These are phyloP conservation scores for Drosophila subobscura DNA, from an alignment of 1,140 invertebrate species.

Conservation along the genomic window DNA sequence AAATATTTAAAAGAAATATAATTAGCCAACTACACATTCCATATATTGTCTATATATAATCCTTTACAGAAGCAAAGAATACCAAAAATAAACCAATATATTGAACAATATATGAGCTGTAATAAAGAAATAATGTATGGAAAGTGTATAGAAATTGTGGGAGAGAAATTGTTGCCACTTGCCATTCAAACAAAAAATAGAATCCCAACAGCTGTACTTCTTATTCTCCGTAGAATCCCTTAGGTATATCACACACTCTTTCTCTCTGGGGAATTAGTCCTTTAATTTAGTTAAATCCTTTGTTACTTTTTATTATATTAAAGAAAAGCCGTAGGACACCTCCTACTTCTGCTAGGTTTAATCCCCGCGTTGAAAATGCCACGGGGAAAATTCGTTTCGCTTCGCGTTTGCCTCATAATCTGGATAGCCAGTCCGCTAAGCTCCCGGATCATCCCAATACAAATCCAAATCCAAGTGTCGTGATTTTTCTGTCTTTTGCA, in stretches of 20 bases:
- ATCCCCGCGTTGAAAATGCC: slow-evolving; percentile 41
- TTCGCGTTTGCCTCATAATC: slow-evolving; percentile 46
- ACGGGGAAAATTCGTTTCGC: slow-evolving; percentile 49
- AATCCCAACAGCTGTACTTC: slow-evolving; percentile 9
- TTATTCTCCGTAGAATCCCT: not conserved
- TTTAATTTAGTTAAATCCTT: slow-evolving; percentile 72
- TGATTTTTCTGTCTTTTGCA: slow-evolving; percentile 47
- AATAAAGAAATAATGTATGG: not conserved
- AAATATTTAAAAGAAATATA: too few species aligned
- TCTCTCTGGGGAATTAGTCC: slow-evolving; percentile 11
- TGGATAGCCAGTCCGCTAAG: slow-evolving; percentile 60
- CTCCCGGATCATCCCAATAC: slow-evolving; percentile 67
- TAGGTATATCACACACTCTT: not conserved
- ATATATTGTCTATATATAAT: too few species aligned
- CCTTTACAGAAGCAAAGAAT: too few species aligned
- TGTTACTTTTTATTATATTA: slow-evolving; percentile 74
- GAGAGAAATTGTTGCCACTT: not conserved
- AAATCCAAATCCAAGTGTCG: slow-evolving; percentile 63
- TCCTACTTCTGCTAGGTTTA: slow-evolving; percentile 30
- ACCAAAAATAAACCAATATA: not conserved
- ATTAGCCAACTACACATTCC: too few species aligned
- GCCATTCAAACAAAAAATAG: not conserved
- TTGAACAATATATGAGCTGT: not conserved
- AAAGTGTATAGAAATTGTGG: not conserved
- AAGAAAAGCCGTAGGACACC: slow-evolving; percentile 31